Conservation (phyloP, 1,140 invertebrate species). For the Brachionus manjavacas region DNA sequence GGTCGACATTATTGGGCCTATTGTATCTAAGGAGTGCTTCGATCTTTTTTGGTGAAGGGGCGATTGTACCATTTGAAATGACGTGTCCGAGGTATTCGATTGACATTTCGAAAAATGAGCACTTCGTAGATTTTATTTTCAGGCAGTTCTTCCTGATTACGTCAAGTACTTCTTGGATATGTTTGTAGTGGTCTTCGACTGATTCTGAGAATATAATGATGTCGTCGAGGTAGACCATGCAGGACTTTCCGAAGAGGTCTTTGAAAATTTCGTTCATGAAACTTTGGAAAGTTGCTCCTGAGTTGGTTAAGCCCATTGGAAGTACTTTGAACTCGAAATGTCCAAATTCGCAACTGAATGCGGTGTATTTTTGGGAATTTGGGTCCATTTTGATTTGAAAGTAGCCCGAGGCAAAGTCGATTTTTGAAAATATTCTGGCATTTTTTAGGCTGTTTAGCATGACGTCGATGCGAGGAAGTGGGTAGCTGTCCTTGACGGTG, state of each 20-base stretch:
- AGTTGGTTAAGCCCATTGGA: slow-evolving; percentile 40
- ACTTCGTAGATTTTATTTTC: slow-evolving; percentile 56
- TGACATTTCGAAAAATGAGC: slow-evolving; percentile 51
- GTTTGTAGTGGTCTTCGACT: neutral
- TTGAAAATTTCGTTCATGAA: slow-evolving; percentile 38
- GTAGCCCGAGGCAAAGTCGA: slow-evolving; percentile 20
- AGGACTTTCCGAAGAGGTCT: neutral
- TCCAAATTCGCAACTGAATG: slow-evolving; percentile 43
- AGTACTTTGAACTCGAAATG: slow-evolving; percentile 42
- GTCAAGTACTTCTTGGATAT: neutral
- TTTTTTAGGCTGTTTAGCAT: neutral
- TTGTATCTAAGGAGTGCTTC: neutral
- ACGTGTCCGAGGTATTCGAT: slow-evolving; percentile 53
- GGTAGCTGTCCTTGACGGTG: neutral
- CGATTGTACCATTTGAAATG: slow-evolving; percentile 42
- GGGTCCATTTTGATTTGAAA: slow-evolving; percentile 1
- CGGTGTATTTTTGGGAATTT: slow-evolving; percentile 42
- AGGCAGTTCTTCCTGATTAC: slow-evolving; percentile 48
- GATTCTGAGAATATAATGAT: slow-evolving; percentile 10
- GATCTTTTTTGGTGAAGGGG: neutral
- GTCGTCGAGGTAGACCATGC: neutral
- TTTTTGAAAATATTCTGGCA: neutral
- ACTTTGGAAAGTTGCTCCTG: slow-evolving; percentile 43
- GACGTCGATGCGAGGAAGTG: slow-evolving; percentile 29
- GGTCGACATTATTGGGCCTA: neutral